Evolutionary conservation across 2,797 vertebrate genomes (phyloP).

Genomic region (Diplodus sargus): DNA sequence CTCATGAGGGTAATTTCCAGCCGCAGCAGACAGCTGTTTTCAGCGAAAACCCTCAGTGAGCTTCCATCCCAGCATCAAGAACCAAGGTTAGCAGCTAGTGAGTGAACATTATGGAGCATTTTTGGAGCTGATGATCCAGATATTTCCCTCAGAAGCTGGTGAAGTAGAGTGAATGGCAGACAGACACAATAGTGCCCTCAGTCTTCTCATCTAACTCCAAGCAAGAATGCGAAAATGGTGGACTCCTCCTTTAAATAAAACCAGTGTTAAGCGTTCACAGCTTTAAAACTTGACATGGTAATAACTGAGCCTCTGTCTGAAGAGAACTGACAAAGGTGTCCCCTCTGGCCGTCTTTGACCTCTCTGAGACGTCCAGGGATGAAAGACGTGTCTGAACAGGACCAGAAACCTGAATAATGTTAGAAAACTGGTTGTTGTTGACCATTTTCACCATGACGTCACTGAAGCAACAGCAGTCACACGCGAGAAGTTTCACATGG

Average conservation of each 20-base stretch:
- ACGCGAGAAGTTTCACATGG: neutral
- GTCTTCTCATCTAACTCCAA: too few species aligned
- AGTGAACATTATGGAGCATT: neutral
- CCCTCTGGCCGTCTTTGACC: constrained; percentile 4
- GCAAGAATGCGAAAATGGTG: neutral
- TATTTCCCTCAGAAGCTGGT: neutral
- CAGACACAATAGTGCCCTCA: neutral
- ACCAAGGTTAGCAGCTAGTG: too few species aligned
- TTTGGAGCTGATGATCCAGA: neutral
- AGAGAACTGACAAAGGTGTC: neutral
- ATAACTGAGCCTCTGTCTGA: neutral
- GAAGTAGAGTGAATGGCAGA: neutral
- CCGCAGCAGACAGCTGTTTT: neutral
- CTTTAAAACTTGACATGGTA: neutral
- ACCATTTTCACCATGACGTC: neutral
- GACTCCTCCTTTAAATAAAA: neutral
- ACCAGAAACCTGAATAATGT: neutral
- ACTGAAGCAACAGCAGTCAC: neutral
- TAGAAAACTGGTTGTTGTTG: neutral
- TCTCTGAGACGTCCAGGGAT: neutral
- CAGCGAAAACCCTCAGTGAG: neutral
- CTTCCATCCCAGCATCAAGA: neutral
- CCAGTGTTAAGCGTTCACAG: neutral
- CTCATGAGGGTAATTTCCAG: neutral
- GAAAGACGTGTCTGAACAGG: neutral